These are phyloP conservation scores for Telmatochromis bifrenatus DNA, from an alignment of 2,113 vertebrate genomes.

Conservation along the genomic window DNA sequence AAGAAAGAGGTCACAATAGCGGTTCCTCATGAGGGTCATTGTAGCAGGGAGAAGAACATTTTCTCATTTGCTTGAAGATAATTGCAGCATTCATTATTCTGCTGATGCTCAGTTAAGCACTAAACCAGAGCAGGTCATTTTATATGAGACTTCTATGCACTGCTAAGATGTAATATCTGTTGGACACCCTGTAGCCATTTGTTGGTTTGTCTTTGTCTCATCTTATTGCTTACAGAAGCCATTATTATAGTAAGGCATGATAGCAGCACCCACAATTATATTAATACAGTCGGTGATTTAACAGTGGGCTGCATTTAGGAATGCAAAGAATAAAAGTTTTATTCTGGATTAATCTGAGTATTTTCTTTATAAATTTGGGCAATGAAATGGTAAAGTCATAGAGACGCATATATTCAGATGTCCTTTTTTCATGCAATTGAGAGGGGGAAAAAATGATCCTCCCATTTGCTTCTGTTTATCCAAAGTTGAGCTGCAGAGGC, in stretches of 20 bases:
- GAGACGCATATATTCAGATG: neutral
- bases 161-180: neutral
- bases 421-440: neutral
- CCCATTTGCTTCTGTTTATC: neutral
- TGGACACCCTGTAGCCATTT: neutral
- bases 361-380: neutral
- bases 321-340: neutral
- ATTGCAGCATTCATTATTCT: constrained; percentile 25
- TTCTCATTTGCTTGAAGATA: constrained; percentile 27
- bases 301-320: neutral
- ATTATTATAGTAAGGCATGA: neutral
- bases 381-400: neutral
- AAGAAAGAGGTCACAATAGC: neutral
- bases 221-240: neutral
- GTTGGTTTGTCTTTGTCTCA: neutral
- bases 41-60: neutral
- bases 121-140: constrained; percentile 5
- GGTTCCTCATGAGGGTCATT: neutral
- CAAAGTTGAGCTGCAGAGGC: neutral
- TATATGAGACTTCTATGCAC: neutral
- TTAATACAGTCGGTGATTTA: neutral
- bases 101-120: constrained; percentile 13
- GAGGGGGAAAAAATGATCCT: neutral
- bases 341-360: neutral
- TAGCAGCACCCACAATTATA: neutral